Percentiles rank a stretch among this genome's conserved stretches.
Conservation (phyloP, 2,888 invertebrate species). For the Drosophila macrothrix region DNA sequence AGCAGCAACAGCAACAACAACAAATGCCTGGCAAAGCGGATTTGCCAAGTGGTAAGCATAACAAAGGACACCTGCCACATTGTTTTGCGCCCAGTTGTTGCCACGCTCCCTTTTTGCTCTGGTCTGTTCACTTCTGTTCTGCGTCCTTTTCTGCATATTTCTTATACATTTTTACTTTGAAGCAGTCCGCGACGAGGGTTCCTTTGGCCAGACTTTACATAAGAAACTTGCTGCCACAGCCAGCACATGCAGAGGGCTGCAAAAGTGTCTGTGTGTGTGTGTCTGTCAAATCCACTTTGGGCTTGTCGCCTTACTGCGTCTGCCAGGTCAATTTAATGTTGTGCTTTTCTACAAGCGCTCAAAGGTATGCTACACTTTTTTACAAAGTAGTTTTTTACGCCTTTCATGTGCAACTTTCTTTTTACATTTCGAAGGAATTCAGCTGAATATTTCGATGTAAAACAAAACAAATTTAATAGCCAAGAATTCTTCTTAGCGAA, state of each 20-base stretch:
- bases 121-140: conserved; percentile 7
- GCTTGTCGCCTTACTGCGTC: conserved; percentile 32
- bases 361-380: conserved; percentile 54
- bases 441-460: not conserved
- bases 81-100: conserved; percentile 48
- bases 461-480: not conserved
- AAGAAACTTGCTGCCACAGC: conserved; percentile 38
- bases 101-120: conserved; percentile 15
- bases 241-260: not conserved
- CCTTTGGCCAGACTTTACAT: conserved; percentile 41
- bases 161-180: conserved; percentile 77
- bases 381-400: not conserved
- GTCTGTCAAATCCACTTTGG: conserved; percentile 47
- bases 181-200: conserved; percentile 33
- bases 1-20: conserved; percentile 18
- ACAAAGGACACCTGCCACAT: conserved; percentile 81
- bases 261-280: conserved; percentile 4
- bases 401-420: conserved; percentile 14
- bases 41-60: conserved; percentile 80
- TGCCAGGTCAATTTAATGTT: conserved; percentile 55
- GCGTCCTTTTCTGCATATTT: conserved; percentile 69
- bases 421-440: conserved; percentile 18
- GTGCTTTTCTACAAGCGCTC: conserved; percentile 42
- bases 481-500: not conserved
- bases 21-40: conserved; percentile 66